phyloP scores from a whole-genome alignment of 1,140 invertebrate genomes.

The Drosophila ironensis region DNA sequence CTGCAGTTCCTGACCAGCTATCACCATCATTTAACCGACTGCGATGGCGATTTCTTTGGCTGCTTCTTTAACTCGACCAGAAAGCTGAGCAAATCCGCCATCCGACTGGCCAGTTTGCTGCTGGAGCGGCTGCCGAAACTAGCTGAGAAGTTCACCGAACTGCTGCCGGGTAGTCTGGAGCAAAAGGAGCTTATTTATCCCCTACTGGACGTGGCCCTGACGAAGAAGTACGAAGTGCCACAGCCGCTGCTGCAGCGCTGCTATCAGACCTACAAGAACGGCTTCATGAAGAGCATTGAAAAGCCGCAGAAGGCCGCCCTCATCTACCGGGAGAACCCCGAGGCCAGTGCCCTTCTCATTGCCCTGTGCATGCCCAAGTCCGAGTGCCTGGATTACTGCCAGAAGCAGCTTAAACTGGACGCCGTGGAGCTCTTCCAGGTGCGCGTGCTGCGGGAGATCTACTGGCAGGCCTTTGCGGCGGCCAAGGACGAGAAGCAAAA shows the following conservation, averaged over 20 bases:
- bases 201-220: conserved; percentile 82
- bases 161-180: conserved; percentile 50
- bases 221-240: conserved; percentile 75
- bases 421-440: conserved; percentile 84
- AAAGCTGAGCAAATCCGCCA: conserved; percentile 83
- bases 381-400: conserved; percentile 83
- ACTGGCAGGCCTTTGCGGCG: conserved; percentile 81
- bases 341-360: conserved; percentile 83
- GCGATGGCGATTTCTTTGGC: conserved; percentile 83
- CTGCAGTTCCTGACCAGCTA: conserved; percentile 84
- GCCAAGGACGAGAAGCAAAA: conserved; percentile 64
- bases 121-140: conserved; percentile 82
- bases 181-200: conserved; percentile 85
- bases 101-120: conserved; percentile 83
- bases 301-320: conserved; percentile 86
- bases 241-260: conserved; percentile 82
- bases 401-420: conserved; percentile 85
- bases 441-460: conserved; percentile 83
- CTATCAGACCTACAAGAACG: conserved; percentile 84
- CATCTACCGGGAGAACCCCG: conserved; percentile 83
- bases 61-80: conserved; percentile 76
- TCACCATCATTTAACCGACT: conserved; percentile 83
- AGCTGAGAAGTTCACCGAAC: conserved; percentile 76
- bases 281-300: conserved; percentile 84
- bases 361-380: conserved; percentile 83